A percentile compares a stretch with the other conserved stretches of the same genome.
Conservation (phyloP, 2,888 invertebrate species). For the Diaprepes abbreviatus region DNA sequence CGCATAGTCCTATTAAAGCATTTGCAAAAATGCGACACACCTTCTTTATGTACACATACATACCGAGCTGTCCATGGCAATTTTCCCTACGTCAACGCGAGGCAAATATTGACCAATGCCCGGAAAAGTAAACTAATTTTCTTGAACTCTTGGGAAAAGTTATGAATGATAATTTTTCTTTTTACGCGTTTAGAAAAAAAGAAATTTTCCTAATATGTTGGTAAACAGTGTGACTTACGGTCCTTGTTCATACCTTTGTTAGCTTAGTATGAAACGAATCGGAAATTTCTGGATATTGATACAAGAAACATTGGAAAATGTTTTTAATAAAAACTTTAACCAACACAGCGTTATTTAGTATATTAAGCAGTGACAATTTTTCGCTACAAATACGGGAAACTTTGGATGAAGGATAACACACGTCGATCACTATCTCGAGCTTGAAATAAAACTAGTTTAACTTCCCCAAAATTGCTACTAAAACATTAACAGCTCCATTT, state of each 20-base stretch:
- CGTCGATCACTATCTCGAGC: no score
- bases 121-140: constrained; percentile 35
- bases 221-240: constrained; percentile 16
- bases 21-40: not conserved
- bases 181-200: constrained; percentile 27
- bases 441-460: no score
- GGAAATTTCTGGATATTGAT: no score
- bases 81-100: constrained; percentile 18
- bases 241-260: constrained; percentile 15
- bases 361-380: no score
- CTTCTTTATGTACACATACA: not conserved
- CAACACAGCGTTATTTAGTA: no score
- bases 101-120: constrained; percentile 36
- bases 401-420: no score
- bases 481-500: no score
- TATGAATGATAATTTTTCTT: constrained; percentile 43
- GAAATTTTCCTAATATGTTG: constrained; percentile 30
- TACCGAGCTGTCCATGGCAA: not conserved
- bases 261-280: not conserved
- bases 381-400: no score
- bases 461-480: no score
- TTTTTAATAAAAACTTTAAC: no score
- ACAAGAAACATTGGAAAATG: no score
- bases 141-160: constrained; percentile 24
- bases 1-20: no score